Base-by-base conservation (phyloP, 2,888 invertebrate genomes). In the Synanthedon formicaeformis region DNA sequence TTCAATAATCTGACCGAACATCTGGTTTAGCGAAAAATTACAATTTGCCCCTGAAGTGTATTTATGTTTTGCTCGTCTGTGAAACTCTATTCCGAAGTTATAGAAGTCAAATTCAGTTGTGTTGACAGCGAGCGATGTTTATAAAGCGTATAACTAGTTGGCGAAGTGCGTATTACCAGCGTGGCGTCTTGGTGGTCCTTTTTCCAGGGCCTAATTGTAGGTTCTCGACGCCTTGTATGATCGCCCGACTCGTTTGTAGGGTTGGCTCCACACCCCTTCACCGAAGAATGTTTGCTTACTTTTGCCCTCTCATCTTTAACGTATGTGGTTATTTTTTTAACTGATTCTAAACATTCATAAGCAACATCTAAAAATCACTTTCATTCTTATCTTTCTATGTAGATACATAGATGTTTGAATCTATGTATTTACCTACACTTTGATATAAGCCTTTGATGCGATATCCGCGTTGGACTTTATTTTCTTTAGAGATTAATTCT, bases 221-320 rank as follows among this genome's bases (percentile, higher is more conserved):
- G 85, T 77, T 82, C 81, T 80, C 85, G 78, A 82, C 85, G 85
- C 85, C 81, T 83, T 71, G 71, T 64, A 69, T 68, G 72, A 71
- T 67, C 69, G 68, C 73, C 67, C 64, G 40, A 50, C 40, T 73
- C 66, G 68, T 70, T 66, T 59, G 59, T 69, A 82, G 83, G 83
- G 83, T 56, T 82, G 75, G 49, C 60, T n/a, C 50, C 14, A 23
- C n/a, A 49, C 34, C 34, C 10, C 34, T 8, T 34, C 34, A 8
- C 27, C 27, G n/a, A 2, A 16, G 34, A 8, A 6, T 34, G 27
- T 34, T 34, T 34, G 27, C 27, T 18, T 18, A 18, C 18, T 18
- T 18, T 3, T 18, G 4, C 23, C 23, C 3, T 23, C 23, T 23
- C 3, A 23, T 1, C 23, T 23, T 23, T 23, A 23, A 23, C 0